phyloP scores from a whole-genome alignment of 2,113 vertebrate species.

The Sphyrna mokarran region DNA sequence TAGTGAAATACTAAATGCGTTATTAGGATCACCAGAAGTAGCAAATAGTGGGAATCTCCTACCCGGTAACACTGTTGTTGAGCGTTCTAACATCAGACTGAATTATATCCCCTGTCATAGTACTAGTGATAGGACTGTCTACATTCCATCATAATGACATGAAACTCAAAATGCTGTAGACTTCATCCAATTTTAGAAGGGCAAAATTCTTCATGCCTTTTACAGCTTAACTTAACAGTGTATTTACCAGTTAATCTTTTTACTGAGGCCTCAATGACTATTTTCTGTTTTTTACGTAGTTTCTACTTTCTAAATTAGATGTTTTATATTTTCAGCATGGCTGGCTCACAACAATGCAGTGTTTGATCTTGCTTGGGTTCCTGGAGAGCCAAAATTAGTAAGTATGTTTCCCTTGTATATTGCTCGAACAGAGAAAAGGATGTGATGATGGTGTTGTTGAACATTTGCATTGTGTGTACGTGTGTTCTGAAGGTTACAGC shows the following conservation, averaged over 20 bases:
- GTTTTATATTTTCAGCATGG: slow-evolving; percentile 70
- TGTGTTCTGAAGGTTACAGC: slow-evolving; percentile 76
- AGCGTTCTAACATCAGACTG: background rate
- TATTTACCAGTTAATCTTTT: background rate
- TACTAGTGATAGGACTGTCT: background rate
- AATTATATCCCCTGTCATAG: background rate
- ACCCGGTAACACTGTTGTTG: background rate
- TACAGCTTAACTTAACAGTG: background rate
- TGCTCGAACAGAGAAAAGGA: background rate
- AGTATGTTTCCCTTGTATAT: slow-evolving; percentile 45
- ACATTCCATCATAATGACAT: background rate
- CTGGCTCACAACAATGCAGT: slow-evolving; percentile 91
- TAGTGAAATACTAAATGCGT: background rate
- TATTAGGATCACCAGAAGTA: background rate
- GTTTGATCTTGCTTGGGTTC: slow-evolving; percentile 93
- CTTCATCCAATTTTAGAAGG: no score
- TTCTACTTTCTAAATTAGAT: background rate
- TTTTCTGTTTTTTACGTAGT: background rate
- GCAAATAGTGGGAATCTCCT: background rate
- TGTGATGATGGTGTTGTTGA: slow-evolving; percentile 11
- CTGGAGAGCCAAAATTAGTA: slow-evolving; percentile 79
- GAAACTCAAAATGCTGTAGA: background rate
- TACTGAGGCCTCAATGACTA: background rate
- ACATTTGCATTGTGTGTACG: slow-evolving; percentile 38
- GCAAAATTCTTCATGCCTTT: background rate